These are phyloP conservation scores for Metalampra italica DNA, from an alignment of 2,888 invertebrate genomes.

Conservation along the genomic window DNA sequence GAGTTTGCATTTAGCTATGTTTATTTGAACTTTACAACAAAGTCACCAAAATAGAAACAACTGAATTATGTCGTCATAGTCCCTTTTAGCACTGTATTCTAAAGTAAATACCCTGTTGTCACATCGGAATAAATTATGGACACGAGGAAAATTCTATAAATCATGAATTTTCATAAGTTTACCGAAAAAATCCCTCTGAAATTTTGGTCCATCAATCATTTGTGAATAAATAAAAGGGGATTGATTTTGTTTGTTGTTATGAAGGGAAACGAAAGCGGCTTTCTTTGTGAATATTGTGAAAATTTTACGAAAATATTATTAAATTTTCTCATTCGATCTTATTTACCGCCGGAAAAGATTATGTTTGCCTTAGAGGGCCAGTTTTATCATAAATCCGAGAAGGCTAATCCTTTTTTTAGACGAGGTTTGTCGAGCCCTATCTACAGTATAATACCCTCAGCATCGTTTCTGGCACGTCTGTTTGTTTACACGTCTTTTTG, in stretches of 20 bases:
- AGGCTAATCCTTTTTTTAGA: conserved; percentile 3
- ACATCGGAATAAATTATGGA: not conserved
- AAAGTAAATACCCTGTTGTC: too few species aligned
- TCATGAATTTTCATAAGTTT: not conserved
- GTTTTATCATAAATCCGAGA: not conserved
- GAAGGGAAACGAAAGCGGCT: not conserved
- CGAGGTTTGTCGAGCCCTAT: not conserved
- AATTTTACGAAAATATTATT: not conserved
- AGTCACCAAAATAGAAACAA: too few species aligned
- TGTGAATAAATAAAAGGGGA: not conserved
- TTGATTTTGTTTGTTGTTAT: not conserved
- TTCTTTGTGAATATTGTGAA: not conserved
- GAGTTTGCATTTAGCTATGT: too few species aligned
- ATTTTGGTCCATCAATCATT: not conserved
- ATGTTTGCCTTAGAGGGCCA: not conserved
- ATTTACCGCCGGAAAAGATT: not conserved
- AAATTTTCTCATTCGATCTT: too few species aligned
- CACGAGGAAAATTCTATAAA: not conserved
- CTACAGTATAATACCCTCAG: conserved; percentile 3
- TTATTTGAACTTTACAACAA: too few species aligned
- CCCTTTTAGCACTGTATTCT: too few species aligned
- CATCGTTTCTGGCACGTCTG: conserved; percentile 6
- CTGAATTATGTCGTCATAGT: too few species aligned
- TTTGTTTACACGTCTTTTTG: conserved; percentile 5
- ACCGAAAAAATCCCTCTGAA: not conserved